These are phyloP conservation scores for Heliconius charithonia DNA, from an alignment of 2,888 invertebrate genomes.

Conservation along the genomic window DNA sequence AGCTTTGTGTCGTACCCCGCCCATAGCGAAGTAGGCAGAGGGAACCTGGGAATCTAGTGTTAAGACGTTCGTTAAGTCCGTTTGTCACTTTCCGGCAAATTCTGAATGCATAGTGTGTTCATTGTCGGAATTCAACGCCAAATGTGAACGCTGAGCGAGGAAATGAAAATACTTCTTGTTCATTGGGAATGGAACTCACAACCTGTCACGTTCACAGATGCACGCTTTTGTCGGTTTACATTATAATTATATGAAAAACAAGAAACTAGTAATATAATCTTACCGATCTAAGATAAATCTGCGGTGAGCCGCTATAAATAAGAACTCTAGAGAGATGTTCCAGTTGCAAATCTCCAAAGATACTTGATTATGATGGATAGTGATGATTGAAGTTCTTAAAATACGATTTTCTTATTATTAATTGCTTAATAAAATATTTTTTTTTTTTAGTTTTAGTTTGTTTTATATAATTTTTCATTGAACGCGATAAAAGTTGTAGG, in stretches of 20 bases:
- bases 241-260: neutral
- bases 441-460: too few relatives aligned
- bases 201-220: neutral
- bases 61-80: too few relatives aligned
- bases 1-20: too few relatives aligned
- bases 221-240: too few relatives aligned
- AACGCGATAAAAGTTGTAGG: too few relatives aligned
- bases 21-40: too few relatives aligned
- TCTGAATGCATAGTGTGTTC: neutral
- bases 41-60: too few relatives aligned
- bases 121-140: neutral
- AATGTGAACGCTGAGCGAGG: neutral
- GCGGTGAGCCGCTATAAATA: slow-evolving; percentile 6
- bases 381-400: neutral
- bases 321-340: slow-evolving; percentile 4
- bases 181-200: too few relatives aligned
- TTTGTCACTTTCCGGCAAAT: too few relatives aligned
- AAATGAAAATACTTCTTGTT: neutral
- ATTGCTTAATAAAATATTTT: too few relatives aligned
- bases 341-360: slow-evolving; percentile 2
- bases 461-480: too few relatives aligned
- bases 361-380: slow-evolving; percentile 4
- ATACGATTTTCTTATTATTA: neutral
- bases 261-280: neutral
- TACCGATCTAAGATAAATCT: neutral